Base-by-base conservation (phyloP, 2,888 invertebrate species). In the Drosophila crucigera region DNA sequence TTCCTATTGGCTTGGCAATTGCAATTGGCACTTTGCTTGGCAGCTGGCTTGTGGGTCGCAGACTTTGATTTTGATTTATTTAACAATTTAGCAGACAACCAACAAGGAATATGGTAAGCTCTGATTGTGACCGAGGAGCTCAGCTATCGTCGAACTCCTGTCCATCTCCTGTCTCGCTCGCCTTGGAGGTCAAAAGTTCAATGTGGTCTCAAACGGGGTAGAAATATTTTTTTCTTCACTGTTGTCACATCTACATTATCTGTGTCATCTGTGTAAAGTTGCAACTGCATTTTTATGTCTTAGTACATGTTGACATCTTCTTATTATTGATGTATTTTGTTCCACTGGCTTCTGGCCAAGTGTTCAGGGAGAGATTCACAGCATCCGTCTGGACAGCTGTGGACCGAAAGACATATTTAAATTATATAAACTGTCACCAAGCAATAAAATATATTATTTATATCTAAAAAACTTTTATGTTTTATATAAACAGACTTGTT, bases 11-110 rank as follows among this genome's bases (percentile, higher is more conserved):
- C 64, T 65, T 67, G 55, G 59, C 78, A 73, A 59, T 31, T 74
- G 84, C 80, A 84, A 89, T 85, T 85, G 90, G 88, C 88, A 87
- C 88, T 87, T 89, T 66, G 82, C 80, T 73, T 83, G 80, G 68
- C 89, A 73, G 68, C 80, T 79, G 62, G 69, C 77, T 76, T 67
- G 61, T 56, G 68, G 68, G 59, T 65, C 66, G 65, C 47, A 16
- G 41, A 55, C 58, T 77, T 73, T 78, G 88, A 89, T 89, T 89
- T 84, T 84, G 84, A 84, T 85, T 85, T 85, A 85, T 85, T 85
- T 87, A 82, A 84, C 88, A 84, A 85, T 89, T 87, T 85, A 77
- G 84, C 84, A 79, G 71, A 43, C 73, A 85, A 37, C 60, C 56
- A 71, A 64, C 70, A 72, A 73, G 64, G 66, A 75, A 68, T 68